Percentiles rank a stretch among this genome's conserved stretches.
Evolutionary conservation across 1,140 invertebrate genomes (phyloP).

Genomic region (Anastrepha ludens): DNA sequence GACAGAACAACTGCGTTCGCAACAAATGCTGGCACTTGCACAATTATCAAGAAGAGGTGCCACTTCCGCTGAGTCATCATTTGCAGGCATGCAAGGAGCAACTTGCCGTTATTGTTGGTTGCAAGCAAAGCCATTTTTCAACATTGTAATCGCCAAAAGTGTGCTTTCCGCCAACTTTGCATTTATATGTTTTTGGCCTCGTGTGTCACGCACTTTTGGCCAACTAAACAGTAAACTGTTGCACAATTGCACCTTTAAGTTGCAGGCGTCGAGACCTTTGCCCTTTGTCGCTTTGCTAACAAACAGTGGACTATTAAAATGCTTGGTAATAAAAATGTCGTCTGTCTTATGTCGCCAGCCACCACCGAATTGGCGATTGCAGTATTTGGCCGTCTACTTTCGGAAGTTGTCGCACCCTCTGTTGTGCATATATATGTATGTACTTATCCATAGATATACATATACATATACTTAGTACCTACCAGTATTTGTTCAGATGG

Average conservation of each 20-base stretch:
- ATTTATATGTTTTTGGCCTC: background rate
- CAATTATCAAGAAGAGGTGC: background rate
- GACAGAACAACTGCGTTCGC: background rate
- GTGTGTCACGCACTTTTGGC: constrained; percentile 15
- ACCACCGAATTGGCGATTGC: background rate
- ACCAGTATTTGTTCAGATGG: too few species aligned
- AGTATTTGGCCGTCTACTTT: too few species aligned
- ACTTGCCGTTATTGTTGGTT: background rate
- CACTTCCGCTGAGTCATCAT: background rate
- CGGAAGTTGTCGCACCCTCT: too few species aligned
- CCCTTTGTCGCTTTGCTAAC: constrained; percentile 18
- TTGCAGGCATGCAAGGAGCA: background rate
- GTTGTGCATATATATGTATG: background rate
- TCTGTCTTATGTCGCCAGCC: constrained; percentile 33
- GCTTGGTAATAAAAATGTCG: constrained; percentile 47
- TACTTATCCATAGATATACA: background rate
- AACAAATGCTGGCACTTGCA: background rate
- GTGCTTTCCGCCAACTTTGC: constrained; percentile 51
- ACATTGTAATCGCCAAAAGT: constrained; percentile 6
- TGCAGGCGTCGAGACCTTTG: constrained; percentile 14
- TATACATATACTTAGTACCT: too few species aligned
- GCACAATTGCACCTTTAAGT: constrained; percentile 16
- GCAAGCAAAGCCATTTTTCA: background rate
- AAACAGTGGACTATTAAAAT: background rate
- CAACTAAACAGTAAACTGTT: constrained; percentile 24